Conservation (phyloP, 1,140 invertebrate genomes). For the Octopus bimaculoides region DNA sequence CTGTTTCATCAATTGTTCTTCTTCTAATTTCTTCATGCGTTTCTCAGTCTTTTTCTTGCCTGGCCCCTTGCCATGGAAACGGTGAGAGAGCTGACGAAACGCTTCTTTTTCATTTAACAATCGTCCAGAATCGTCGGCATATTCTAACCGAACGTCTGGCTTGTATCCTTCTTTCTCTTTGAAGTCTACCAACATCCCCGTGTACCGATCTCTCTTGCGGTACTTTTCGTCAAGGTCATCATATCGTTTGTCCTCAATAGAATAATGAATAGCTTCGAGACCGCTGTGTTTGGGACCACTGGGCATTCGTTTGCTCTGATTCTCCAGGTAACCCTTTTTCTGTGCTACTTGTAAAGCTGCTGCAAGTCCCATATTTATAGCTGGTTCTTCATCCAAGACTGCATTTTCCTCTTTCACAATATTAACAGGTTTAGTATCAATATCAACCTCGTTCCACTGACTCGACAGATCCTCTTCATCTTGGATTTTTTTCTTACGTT, state of each 20-base stretch:
- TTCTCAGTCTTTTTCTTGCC: conserved; percentile 99
- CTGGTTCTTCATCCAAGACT: conserved; percentile 92
- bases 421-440: conserved; percentile 57
- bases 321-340: conserved; percentile 93
- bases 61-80: conserved; percentile 99
- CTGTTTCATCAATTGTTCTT: conserved; percentile 94
- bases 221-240: conserved; percentile 77
- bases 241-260: conserved; percentile 94
- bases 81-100: conserved; percentile 84
- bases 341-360: conserved; percentile 88
- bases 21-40: conserved; percentile 89
- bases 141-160: conserved; percentile 95
- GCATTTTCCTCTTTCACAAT: conserved; percentile 50
- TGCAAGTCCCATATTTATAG: conserved; percentile 86
- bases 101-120: conserved; percentile 93
- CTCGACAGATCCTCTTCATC: conserved; percentile 57
- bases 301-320: conserved; percentile 66
- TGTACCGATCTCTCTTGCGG: conserved; percentile 73
- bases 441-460: conserved; percentile 73
- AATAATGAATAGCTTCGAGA: conserved; percentile 88
- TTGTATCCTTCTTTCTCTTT: conserved; percentile 91
- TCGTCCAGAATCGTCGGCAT: conserved; percentile 93
- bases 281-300: conserved; percentile 59
- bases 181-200: conserved; percentile 81
- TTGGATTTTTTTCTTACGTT: conserved; percentile 51